Evolutionary conservation across 2,888 invertebrate genomes (phyloP), one percentile per base, ranked within the genome.

Genomic region (Tanytarsus gracilentus): DNA sequence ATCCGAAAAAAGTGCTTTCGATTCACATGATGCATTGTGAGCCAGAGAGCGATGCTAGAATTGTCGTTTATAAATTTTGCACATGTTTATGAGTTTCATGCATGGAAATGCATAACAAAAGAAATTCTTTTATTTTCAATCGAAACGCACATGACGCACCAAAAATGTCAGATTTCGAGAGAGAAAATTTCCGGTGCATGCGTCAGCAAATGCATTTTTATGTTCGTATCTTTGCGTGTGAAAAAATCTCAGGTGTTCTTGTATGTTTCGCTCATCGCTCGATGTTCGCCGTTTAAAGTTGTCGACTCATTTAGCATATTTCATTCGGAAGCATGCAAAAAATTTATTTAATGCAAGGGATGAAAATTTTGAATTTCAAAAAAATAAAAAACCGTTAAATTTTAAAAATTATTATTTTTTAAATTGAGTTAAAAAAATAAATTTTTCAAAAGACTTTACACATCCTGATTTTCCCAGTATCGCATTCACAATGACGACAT

Each of bases 91-190:
- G 51, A 30, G 29, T 25, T 18, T 51, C 30, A 51, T 9, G 8
- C 30, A 51, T 30, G 26, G 16, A 16, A 44, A n/a, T n/a, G 3
- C 7, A 25, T 50, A 2, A 23, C 50, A 50, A 50, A 26, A 50
- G 50, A 26, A 16, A n/a, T n/a, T n/a, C n/a, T n/a, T n/a, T n/a
- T n/a, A 36, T 14, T 18, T 44, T 3, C 33, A 33, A n/a, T n/a
- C n/a, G n/a, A n/a, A 50, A 26, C 44, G 56, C 56, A 56, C 56
- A 56, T 56, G 56, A 39, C 40, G 18, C 56, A 49, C 26, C 40
- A 16, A 14, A 39, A 40, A 26, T 55, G 23, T 33, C 26, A 55
- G n/a, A n/a, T n/a, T n/a, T 55, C 27, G 33, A 26, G 8, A 14
- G 16, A 23, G 25, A 58, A 53, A 58, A 44, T 39, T 48, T 58